phyloP scores from a whole-genome alignment of 2,888 invertebrate genomes.

The Dryobota labecula region DNA sequence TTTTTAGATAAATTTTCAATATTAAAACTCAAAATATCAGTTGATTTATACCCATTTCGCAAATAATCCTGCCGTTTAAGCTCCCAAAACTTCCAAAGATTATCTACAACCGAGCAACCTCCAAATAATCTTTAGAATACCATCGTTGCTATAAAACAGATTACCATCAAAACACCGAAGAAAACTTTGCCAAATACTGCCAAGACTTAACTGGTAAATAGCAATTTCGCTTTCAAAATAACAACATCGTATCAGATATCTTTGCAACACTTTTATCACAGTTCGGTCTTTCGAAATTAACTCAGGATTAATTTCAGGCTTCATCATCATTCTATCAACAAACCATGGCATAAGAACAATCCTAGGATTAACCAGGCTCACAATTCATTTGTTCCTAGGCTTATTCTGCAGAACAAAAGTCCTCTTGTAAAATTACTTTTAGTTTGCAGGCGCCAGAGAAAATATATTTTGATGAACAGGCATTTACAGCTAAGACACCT shows the following conservation, averaged over 20 bases:
- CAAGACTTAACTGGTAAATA: slow-evolving; percentile 37
- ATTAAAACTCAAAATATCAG: neutral
- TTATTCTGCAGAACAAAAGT: slow-evolving; percentile 52
- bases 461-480: slow-evolving; percentile 57
- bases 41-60: slow-evolving; percentile 1
- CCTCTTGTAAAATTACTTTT: slow-evolving; percentile 49
- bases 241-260: slow-evolving; percentile 23
- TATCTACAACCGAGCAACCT: slow-evolving; percentile 26
- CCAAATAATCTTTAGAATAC: slow-evolving; percentile 35
- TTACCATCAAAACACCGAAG: slow-evolving; percentile 33
- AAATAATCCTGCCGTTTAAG: slow-evolving; percentile 21
- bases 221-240: slow-evolving; percentile 39
- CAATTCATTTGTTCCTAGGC: slow-evolving; percentile 47
- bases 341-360: slow-evolving; percentile 2
- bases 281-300: slow-evolving; percentile 18
- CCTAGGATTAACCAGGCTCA: slow-evolving; percentile 44
- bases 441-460: slow-evolving; percentile 41
- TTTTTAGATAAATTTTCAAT: neutral
- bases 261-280: slow-evolving; percentile 34
- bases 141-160: slow-evolving; percentile 38
- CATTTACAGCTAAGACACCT: slow-evolving; percentile 47
- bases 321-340: slow-evolving; percentile 22
- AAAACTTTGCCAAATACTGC: slow-evolving; percentile 34
- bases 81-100: slow-evolving; percentile 37
- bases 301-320: slow-evolving; percentile 9